Conservation (phyloP, 1,140 invertebrate genomes). For the Pinna nobilis region DNA sequence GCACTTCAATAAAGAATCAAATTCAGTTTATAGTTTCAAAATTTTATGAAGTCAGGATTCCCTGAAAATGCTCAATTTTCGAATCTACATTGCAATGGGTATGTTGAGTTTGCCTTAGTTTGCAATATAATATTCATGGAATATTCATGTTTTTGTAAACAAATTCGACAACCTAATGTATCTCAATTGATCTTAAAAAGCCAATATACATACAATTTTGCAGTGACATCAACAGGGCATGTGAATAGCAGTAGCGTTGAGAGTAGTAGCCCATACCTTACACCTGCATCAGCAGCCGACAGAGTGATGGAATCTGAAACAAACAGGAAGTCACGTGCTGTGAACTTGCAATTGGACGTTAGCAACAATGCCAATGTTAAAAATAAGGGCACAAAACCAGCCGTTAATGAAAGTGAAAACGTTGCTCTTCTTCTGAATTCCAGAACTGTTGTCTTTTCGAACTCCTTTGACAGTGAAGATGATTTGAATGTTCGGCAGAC, state of each 20-base stretch:
- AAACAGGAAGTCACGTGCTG: slow-evolving; percentile 1
- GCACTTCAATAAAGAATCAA: no score
- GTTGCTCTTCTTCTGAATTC: slow-evolving; percentile 17
- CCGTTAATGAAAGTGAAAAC: slow-evolving; percentile 18
- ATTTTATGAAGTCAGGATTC: no score
- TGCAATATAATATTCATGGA: background rate
- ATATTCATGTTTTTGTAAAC: background rate
- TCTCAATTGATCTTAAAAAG: background rate
- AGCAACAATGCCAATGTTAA: background rate
- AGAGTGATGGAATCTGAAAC: background rate
- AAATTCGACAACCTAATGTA: background rate
- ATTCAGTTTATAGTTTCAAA: no score
- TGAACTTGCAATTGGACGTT: slow-evolving; percentile 9
- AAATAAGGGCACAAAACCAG: background rate
- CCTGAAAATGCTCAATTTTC: no score
- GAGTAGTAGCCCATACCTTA: slow-evolving; percentile 11
- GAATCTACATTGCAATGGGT: no score
- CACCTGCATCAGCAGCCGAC: slow-evolving; percentile 13
- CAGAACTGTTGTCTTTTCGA: slow-evolving; percentile 18
- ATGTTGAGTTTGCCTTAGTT: background rate
- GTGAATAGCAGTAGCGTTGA: background rate
- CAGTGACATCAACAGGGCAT: background rate
- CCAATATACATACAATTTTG: background rate
- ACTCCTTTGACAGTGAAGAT: slow-evolving; percentile 20
- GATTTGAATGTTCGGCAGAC: slow-evolving; percentile 5